These are phyloP conservation scores for Peromyscus eremicus DNA, from an alignment of 2,797 vertebrate species.

Conservation along the genomic window DNA sequence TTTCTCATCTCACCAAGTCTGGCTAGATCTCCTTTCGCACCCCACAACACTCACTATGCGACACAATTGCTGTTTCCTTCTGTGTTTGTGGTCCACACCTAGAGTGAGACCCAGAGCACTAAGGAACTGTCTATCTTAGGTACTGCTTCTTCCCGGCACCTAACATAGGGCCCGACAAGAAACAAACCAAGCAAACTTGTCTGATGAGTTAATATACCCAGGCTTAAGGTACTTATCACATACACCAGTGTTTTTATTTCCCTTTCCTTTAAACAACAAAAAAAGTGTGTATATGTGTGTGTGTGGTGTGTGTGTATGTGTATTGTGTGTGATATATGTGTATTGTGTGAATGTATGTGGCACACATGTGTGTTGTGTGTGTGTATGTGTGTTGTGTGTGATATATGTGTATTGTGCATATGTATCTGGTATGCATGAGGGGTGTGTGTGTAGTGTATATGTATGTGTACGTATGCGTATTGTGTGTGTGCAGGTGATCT, in stretches of 20 bases:
- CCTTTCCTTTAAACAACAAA: not conserved
- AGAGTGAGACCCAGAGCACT: not conserved
- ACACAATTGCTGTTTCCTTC: not conserved
- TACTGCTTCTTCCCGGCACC: not conserved
- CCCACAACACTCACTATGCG: not conserved
- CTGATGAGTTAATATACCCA: not conserved
- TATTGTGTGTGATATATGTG: too few relatives aligned
- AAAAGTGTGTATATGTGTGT: not conserved
- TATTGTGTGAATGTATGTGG: too few relatives aligned
- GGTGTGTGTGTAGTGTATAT: not conserved
- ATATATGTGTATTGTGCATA: not conserved
- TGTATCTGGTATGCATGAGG: not conserved
- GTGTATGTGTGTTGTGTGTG: not conserved
- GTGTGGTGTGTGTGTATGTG: not conserved
- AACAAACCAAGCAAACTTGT: not conserved
- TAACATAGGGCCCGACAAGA: not conserved
- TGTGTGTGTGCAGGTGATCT: not conserved
- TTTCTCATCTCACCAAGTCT: not conserved
- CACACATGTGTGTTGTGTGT: not conserved
- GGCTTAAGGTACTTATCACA: not conserved
- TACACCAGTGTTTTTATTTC: not conserved
- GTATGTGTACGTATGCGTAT: not conserved
- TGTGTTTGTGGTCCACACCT: not conserved
- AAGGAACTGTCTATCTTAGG: conserved; percentile 1
- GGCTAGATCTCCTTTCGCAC: not conserved